phyloP scores from a whole-genome alignment of 2,797 vertebrate species.

The Poeciliopsis presidionis region DNA sequence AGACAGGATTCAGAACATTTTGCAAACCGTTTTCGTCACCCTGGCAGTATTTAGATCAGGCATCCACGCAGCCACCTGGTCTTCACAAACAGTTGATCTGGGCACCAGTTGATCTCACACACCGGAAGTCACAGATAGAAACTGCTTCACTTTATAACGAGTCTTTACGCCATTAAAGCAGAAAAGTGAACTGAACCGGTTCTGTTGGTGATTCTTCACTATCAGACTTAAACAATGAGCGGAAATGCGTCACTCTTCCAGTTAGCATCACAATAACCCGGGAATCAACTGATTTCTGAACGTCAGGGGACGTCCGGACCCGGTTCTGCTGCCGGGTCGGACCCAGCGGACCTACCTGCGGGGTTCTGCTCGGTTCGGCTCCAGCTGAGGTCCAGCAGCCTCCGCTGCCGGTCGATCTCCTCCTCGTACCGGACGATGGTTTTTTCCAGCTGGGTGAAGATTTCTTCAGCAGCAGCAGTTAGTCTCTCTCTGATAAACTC shows the following conservation, averaged over 20 bases:
- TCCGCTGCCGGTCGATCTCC: not conserved
- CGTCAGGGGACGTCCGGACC: not conserved
- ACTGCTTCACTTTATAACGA: not conserved
- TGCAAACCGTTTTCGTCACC: not conserved
- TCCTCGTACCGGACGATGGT: not conserved
- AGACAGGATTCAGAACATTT: too few species aligned
- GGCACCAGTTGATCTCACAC: not conserved
- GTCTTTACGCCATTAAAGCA: not conserved
- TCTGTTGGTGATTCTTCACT: not conserved
- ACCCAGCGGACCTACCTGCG: not conserved
- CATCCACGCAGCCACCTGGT: not conserved
- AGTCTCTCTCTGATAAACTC: slow-evolving; percentile 10
- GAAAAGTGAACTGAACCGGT: not conserved
- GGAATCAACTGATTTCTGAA: not conserved
- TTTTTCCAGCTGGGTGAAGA: slow-evolving; percentile 3
- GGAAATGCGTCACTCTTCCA: not conserved
- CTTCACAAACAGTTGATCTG: not conserved
- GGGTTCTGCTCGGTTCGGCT: not conserved
- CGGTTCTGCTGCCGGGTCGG: not conserved
- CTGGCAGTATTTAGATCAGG: not conserved
- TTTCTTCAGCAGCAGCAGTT: slow-evolving; percentile 6
- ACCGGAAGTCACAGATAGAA: not conserved
- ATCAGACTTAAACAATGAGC: not conserved
- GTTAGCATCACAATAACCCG: not conserved
- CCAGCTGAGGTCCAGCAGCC: slow-evolving; percentile 1